Conservation (phyloP, 2,113 vertebrate genomes). For the Gadus chalcogrammus region DNA sequence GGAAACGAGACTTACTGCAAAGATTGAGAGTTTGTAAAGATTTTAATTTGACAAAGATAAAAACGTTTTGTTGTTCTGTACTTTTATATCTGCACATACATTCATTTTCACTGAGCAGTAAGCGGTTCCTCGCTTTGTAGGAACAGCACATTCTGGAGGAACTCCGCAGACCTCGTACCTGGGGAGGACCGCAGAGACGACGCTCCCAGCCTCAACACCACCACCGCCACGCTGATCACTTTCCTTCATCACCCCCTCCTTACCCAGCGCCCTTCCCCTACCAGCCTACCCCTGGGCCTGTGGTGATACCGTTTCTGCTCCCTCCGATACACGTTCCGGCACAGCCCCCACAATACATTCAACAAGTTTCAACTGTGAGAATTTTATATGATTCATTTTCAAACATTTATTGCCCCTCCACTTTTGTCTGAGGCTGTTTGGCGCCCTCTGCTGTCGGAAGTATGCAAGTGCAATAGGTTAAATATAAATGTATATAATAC, state of each 20-base stretch:
- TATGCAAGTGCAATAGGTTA: no score
- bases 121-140: slow-evolving; percentile 50
- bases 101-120: not conserved
- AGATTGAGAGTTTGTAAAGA: slow-evolving; percentile 67
- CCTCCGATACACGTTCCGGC: slow-evolving; percentile 38
- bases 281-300: slow-evolving; percentile 33
- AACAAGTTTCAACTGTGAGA: slow-evolving; percentile 66
- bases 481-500: no score
- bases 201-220: slow-evolving; percentile 7
- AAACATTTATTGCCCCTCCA: not conserved
- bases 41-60: not conserved
- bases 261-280: slow-evolving; percentile 37
- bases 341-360: slow-evolving; percentile 74
- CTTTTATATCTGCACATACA: not conserved
- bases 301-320: slow-evolving; percentile 15
- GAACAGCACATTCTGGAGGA: slow-evolving; percentile 79
- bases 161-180: slow-evolving; percentile 50
- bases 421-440: no score
- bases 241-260: slow-evolving; percentile 6
- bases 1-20: slow-evolving; percentile 75
- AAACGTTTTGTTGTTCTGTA: no score
- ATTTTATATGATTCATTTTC: not conserved
- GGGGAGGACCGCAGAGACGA: slow-evolving; percentile 43
- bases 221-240: slow-evolving; percentile 13
- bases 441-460: no score